Evolutionary conservation across 2,888 invertebrate genomes (phyloP), one percentile per base, ranked within the genome.

Genomic region (Drosophila subsilvestris): DNA sequence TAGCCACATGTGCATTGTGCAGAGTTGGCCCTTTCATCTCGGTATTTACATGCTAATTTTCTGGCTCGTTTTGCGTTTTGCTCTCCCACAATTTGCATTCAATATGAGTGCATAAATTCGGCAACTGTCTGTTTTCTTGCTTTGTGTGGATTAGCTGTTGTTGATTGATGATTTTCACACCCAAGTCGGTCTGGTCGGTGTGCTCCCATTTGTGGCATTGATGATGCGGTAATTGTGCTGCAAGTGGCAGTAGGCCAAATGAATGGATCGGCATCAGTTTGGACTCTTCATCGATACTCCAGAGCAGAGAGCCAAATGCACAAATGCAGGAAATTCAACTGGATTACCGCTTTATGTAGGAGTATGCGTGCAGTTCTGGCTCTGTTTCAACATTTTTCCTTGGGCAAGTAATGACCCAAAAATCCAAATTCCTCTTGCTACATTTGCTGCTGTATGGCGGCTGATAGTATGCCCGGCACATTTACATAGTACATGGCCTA

Each of bases 81-180:
- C 60, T 53, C 63, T 53, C 74, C 84, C 63, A 54, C 69, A 80
- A 86, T 83, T 86, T 77, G 57, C 84, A 83, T 80, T 55, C 50
- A 44, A 65, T 69, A 74, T 72, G 66, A 48, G n/a, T n/a, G n/a
- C n/a, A n/a, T n/a, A n/a, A n/a, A n/a, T n/a, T n/a, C n/a, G 63
- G 6, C 25, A 25, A 6, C 6, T 20, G 32, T 17, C 48, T 32
- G 57, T 45, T 60, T 47, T 58, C 29, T 57, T 63, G 49, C 55
- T 44, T 58, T 49, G 44, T 49, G 44, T 61, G 58, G 61, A 53
- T 47, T n/a, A 74, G 71, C 73, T 61, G 63, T 60, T 67, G 65
- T 75, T 22, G 32, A 27, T 63, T 63, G 72, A 76, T 71, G 82
- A 54, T 70, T 74, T 68, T 57, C 51, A 42, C 79, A 69, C 53